Conservation (phyloP, 2,113 vertebrate species). For the Chloropsis hardwickii region DNA sequence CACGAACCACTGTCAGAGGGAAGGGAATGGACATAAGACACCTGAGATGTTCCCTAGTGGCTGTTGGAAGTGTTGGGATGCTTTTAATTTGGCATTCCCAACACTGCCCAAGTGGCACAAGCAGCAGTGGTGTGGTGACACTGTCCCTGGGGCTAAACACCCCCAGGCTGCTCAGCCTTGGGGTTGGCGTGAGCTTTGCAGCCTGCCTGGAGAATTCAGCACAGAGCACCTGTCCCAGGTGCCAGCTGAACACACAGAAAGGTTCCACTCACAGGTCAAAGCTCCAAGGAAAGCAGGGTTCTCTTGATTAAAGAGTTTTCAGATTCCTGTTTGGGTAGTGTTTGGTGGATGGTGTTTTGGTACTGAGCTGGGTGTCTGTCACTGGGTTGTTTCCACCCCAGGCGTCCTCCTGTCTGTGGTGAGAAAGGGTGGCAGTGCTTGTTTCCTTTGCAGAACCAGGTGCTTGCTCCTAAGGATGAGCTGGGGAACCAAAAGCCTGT, state of each 20-base stretch:
- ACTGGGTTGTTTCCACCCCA: neutral
- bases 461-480: neutral
- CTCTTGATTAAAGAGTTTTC: no score
- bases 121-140: accelerated
- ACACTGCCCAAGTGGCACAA: neutral
- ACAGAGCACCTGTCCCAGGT: accelerated
- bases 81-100: accelerated
- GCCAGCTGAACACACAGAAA: accelerated
- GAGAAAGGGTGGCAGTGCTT: neutral
- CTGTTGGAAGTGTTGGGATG: accelerated
- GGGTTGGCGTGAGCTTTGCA: neutral
- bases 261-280: neutral
- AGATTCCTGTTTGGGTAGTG: accelerated
- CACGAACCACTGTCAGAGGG: accelerated
- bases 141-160: neutral
- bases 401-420: neutral
- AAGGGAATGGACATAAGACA: accelerated
- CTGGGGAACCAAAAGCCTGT: neutral
- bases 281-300: no score
- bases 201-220: neutral
- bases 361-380: neutral
- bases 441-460: neutral
- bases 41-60: neutral
- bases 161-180: neutral
- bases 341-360: neutral